Percentiles rank a stretch among this genome's conserved stretches.
Evolutionary conservation across 2,797 vertebrate species (phyloP).

Genomic region (Alectoris magna): DNA sequence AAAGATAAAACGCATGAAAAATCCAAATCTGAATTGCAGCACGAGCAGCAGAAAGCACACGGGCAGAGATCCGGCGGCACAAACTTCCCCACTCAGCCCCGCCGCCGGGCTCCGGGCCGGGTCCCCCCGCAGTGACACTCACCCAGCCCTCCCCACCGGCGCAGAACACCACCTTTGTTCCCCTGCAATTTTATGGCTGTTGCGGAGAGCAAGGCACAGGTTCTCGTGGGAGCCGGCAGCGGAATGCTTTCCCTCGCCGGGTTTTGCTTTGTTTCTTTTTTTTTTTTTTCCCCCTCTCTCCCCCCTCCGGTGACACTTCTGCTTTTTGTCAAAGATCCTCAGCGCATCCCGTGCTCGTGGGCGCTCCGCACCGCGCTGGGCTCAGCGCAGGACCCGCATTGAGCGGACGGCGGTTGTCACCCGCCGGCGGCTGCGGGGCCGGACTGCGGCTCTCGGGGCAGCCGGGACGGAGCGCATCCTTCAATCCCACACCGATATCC

Average conservation of each 20-base stretch:
- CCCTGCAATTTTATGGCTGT: slow-evolving; percentile 59
- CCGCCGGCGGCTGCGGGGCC: background rate
- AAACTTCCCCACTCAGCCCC: slow-evolving; percentile 56
- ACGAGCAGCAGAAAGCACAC: slow-evolving; percentile 3
- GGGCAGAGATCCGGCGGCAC: background rate
- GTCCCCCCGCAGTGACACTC: slow-evolving; percentile 34
- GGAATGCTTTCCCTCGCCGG: slow-evolving; percentile 37
- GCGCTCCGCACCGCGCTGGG: background rate
- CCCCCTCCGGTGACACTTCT: slow-evolving; percentile 47
- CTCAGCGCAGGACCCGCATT: background rate
- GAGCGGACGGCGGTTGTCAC: background rate
- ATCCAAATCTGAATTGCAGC: background rate
- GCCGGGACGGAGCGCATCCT: background rate
- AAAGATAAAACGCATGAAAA: slow-evolving; percentile 34
- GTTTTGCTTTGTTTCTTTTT: slow-evolving; percentile 45
- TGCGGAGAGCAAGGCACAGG: slow-evolving; percentile 61
- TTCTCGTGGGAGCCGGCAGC: slow-evolving; percentile 53
- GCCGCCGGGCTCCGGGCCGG: slow-evolving; percentile 20
- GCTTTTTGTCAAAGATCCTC: slow-evolving; percentile 58
- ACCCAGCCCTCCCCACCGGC: slow-evolving; percentile 60
- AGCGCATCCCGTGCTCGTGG: background rate
- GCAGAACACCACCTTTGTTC: slow-evolving; percentile 69
- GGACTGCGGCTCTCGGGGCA: background rate
- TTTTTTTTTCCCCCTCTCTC: background rate
- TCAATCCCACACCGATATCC: background rate